A percentile compares a stretch with the other conserved stretches of the same genome.
These are phyloP conservation scores for Nowickia ferox DNA, from an alignment of 2,888 invertebrate genomes.

Conservation along the genomic window DNA sequence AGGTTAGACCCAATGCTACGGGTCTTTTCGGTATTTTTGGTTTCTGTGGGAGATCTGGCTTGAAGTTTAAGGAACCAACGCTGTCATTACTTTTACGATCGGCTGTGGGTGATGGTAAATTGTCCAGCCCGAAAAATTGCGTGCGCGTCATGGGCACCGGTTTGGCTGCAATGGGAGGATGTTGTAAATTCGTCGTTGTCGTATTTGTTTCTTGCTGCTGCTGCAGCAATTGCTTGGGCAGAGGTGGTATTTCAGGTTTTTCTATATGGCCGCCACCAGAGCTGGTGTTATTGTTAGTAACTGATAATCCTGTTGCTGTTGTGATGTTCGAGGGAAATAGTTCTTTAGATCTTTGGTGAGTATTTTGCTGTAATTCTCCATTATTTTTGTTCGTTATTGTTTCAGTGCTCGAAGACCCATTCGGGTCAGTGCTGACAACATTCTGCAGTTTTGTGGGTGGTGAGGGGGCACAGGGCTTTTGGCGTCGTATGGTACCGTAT, in stretches of 20 bases:
- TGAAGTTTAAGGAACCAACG: slow-evolving; percentile 77
- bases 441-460: slow-evolving; percentile 77
- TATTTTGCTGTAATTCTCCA: slow-evolving; percentile 65
- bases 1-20: slow-evolving; percentile 73
- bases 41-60: slow-evolving; percentile 85
- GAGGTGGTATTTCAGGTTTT: slow-evolving; percentile 79
- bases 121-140: slow-evolving; percentile 80
- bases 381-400: slow-evolving; percentile 55
- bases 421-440: slow-evolving; percentile 66
- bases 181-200: slow-evolving; percentile 47
- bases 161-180: slow-evolving; percentile 77
- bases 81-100: slow-evolving; percentile 80
- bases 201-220: slow-evolving; percentile 71
- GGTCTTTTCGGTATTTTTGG: slow-evolving; percentile 93
- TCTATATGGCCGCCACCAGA: slow-evolving; percentile 70
- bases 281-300: slow-evolving; percentile 55
- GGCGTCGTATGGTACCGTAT: slow-evolving; percentile 79
- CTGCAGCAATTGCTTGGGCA: slow-evolving; percentile 78
- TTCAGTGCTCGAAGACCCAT: slow-evolving; percentile 68
- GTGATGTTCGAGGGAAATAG: slow-evolving; percentile 76
- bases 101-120: slow-evolving; percentile 78
- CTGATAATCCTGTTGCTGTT: slow-evolving; percentile 5
- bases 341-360: slow-evolving; percentile 77
- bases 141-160: slow-evolving; percentile 81
- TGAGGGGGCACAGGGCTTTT: slow-evolving; percentile 79